Evolutionary conservation across 2,888 invertebrate species (phyloP).

Genomic region (Morpho deidamia): DNA sequence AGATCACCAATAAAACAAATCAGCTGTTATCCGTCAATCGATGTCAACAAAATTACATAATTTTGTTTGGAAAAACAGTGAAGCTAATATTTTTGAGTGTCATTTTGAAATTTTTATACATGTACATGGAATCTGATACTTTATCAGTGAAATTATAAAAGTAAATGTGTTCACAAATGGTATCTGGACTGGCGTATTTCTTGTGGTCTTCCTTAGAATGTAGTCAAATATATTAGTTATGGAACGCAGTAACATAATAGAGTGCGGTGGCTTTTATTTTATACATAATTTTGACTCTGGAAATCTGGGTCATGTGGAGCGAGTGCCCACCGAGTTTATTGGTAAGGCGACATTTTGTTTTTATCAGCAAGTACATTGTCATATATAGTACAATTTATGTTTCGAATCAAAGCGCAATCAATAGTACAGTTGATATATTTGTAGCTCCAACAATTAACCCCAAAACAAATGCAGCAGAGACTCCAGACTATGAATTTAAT

Average conservation of each 20-base stretch:
- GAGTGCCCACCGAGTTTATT: constrained; percentile 79
- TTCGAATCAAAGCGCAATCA: neutral
- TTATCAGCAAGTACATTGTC: constrained; percentile 8
- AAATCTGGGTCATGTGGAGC: constrained; percentile 90
- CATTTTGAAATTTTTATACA: constrained; percentile 65
- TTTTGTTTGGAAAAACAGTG: constrained; percentile 78
- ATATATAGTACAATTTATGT: neutral
- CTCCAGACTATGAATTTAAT: constrained; percentile 89
- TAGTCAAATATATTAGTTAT: constrained; percentile 61
- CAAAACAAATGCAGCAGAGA: constrained; percentile 64
- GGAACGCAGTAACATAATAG: constrained; percentile 73
- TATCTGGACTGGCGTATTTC: constrained; percentile 46
- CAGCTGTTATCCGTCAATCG: constrained; percentile 79
- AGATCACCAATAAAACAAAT: constrained; percentile 73
- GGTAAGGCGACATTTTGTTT: constrained; percentile 52
- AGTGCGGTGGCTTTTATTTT: constrained; percentile 87
- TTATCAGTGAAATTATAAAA: constrained; percentile 55
- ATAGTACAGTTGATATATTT: constrained; percentile 16
- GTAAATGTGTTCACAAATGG: constrained; percentile 47
- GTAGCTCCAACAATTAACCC: constrained; percentile 53
- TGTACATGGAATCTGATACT: constrained; percentile 54
- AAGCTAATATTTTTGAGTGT: constrained; percentile 65
- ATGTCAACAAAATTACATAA: constrained; percentile 80
- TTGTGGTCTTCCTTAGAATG: constrained; percentile 63
- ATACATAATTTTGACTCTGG: constrained; percentile 94